Percentiles rank a stretch among this genome's conserved stretches.
These are phyloP conservation scores for Graptemys geographica DNA, from an alignment of 2,797 vertebrate species.

Conservation along the genomic window DNA sequence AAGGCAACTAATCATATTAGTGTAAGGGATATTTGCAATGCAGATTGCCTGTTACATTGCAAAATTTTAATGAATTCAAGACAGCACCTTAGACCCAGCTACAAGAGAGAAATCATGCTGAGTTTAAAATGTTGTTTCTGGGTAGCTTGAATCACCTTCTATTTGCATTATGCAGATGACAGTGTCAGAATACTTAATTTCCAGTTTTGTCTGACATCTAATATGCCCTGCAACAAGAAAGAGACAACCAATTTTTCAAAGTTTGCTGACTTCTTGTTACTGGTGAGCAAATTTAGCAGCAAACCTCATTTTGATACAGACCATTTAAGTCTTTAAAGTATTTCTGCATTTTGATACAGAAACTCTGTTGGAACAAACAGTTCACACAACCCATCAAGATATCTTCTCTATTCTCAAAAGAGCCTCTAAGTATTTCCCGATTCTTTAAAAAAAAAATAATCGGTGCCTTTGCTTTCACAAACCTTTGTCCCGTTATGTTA, in stretches of 20 bases:
- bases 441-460: neutral
- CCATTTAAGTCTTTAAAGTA: neutral
- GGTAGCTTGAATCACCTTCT: constrained; percentile 48
- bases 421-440: neutral
- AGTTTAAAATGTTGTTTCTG: constrained; percentile 10
- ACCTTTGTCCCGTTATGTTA: neutral
- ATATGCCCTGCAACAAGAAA: constrained; percentile 36
- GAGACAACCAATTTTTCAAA: constrained; percentile 29
- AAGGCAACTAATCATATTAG: rapidly evolving
- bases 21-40: rapidly evolving
- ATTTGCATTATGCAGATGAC: constrained; percentile 37
- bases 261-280: constrained; percentile 33
- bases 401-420: neutral
- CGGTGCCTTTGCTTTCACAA: neutral
- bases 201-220: constrained; percentile 48
- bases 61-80: neutral
- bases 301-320: constrained; percentile 37
- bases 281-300: constrained; percentile 49
- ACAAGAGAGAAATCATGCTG: neutral
- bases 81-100: neutral
- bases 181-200: constrained; percentile 68
- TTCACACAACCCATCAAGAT: constrained; percentile 20
- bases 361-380: constrained; percentile 8
- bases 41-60: neutral
- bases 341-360: neutral